These are phyloP conservation scores for Cynopterus brachyotis DNA, from an alignment of 2,113 vertebrate species.

Conservation along the genomic window DNA sequence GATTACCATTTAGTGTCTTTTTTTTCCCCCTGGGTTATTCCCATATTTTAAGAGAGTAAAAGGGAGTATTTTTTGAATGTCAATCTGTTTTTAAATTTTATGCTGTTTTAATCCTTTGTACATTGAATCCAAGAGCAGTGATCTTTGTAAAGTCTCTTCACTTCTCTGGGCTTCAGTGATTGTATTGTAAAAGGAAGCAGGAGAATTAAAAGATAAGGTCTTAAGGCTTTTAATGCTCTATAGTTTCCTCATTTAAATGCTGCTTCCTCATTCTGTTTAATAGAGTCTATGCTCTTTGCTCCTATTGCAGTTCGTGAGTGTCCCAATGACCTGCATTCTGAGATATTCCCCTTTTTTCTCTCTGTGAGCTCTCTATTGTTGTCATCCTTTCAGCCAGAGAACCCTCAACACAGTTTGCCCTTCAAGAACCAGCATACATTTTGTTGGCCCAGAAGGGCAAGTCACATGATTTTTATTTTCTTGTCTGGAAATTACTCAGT, in stretches of 20 bases:
- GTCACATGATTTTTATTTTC: background rate
- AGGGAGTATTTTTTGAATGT: background rate
- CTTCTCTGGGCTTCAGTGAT: background rate
- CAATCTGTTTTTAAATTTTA: background rate
- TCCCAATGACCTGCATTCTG: too few species aligned
- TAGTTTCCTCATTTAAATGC: background rate
- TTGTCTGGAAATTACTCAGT: slow-evolving; percentile 35
- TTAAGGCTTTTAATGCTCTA: background rate
- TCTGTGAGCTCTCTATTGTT: too few species aligned
- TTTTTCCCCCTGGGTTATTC: background rate
- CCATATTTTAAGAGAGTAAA: background rate
- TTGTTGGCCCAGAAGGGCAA: slow-evolving; percentile 2
- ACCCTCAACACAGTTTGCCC: background rate
- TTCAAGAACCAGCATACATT: background rate
- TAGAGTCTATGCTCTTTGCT: background rate
- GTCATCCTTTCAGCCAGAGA: background rate
- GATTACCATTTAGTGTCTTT: background rate
- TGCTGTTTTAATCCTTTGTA: background rate
- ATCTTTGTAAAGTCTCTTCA: background rate
- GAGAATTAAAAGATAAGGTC: background rate
- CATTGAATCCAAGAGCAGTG: background rate
- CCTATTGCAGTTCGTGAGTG: too few species aligned
- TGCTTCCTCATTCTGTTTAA: background rate
- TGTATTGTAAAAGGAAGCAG: background rate
- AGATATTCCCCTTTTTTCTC: accelerated